Base-by-base conservation (phyloP, 2,888 invertebrate genomes). In the Rhopalosiphum nymphaeae region DNA sequence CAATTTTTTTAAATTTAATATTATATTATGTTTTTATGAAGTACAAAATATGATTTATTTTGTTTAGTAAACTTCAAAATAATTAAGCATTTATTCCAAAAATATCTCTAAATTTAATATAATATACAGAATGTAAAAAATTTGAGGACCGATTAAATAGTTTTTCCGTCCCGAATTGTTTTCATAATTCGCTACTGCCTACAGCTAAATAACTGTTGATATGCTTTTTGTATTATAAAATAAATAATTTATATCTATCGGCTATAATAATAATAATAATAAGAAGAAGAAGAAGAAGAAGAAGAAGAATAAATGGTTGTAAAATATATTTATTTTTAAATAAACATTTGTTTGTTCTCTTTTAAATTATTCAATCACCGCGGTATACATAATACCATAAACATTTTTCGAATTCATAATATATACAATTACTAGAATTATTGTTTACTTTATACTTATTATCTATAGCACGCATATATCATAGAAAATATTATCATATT, bases 351-450 rank as follows among this genome's bases (percentile, higher is more conserved):
- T 36, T 78, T 78, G 7, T 78, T 78, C 36, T 36, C 36, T 21
- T 78, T 78, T 78, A 78, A 78, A 78, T 78, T 78, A 78, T 78
- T 78, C 36, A 78, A 78, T 78, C 67, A 36, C 21, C 67, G n/a
- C 21, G 36, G n/a, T 78, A 16, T 78, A 16, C 7, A 36, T 2
- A 36, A 78, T 36, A 78, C 36, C 67, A 16, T 21, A 78, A 78
- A 78, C 36, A 78, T 16, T 78, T 36, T 78, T 78, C 67, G 67
- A n/a, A 7, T 78, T 36, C 7, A 36, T 78, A 78, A 78, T 36
- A 13, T 7, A 36, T 78, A 7, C 21, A 78, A 78, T 78, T 36
- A 78, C 36, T 7, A 7, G 36, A 78, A 78, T 36, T 36, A 36
- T 21, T 21, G 21, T 78, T 78, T 16, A 78, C 78, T 21, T 78